These are phyloP conservation scores for Rhopalosiphum nymphaeae DNA, from an alignment of 2,888 invertebrate species.

Conservation along the genomic window DNA sequence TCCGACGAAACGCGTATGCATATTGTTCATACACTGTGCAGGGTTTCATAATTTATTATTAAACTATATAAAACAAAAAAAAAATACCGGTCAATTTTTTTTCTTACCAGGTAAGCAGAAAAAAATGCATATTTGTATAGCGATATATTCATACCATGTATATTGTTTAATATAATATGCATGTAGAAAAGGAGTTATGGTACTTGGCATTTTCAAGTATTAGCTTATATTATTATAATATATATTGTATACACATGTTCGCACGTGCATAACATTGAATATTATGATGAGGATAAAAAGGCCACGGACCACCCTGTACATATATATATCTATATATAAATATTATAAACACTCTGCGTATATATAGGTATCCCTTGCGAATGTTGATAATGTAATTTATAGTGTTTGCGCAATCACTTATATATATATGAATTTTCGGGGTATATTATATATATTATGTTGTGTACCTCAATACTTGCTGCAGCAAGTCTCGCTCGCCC, in stretches of 20 bases:
- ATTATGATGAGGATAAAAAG: background rate
- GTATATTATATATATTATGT: background rate
- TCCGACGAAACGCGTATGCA: background rate
- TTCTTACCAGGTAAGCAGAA: background rate
- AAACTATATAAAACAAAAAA: background rate
- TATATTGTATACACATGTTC: background rate
- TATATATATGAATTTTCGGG: background rate
- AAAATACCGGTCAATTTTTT: background rate
- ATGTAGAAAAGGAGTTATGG: background rate
- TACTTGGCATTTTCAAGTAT: background rate
- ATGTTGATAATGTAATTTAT: conserved; percentile 11
- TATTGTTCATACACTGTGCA: background rate
- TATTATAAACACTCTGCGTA: background rate
- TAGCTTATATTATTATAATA: conserved; percentile 12
- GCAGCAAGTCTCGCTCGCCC: background rate
- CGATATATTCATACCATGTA: background rate
- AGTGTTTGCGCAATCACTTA: conserved; percentile 9
- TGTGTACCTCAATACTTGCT: conserved; percentile 2
- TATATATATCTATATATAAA: background rate
- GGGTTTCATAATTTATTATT: background rate
- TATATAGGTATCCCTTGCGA: background rate
- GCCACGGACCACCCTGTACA: background rate
- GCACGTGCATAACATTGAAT: background rate
- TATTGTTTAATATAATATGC: background rate
- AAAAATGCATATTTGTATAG: background rate